Percentiles rank a stretch among this genome's conserved stretches.
These are phyloP conservation scores for Brachypodius melanocephalos DNA, from an alignment of 2,113 vertebrate genomes.

Conservation along the genomic window DNA sequence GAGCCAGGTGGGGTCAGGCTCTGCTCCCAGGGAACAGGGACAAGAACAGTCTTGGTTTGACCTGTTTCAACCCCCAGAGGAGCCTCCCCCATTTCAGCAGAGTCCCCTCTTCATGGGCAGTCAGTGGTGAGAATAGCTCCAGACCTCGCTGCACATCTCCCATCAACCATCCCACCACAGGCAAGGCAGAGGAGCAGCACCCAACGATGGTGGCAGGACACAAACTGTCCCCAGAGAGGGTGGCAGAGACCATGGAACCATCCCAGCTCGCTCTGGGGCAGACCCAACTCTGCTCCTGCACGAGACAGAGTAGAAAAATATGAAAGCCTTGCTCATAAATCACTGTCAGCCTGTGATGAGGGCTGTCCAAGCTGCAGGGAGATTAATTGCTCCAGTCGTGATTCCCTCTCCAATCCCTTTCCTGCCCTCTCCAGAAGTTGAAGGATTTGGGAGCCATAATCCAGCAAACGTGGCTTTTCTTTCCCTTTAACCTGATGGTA, in stretches of 20 bases:
- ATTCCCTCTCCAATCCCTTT: not conserved
- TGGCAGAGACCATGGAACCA: rapidly evolving
- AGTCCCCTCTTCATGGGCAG: rapidly evolving
- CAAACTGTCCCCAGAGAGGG: not conserved
- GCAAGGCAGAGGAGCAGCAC: not conserved
- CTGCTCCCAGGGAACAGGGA: not conserved
- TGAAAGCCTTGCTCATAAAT: not conserved
- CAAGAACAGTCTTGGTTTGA: rapidly evolving
- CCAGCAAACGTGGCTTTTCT: slow-evolving; percentile 34
- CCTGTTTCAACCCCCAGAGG: not conserved
- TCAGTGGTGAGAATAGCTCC: not conserved
- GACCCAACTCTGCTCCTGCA: not conserved
- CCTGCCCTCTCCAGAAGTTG: not conserved
- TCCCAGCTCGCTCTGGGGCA: not conserved
- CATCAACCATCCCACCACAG: not conserved
- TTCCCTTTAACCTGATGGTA: not conserved
- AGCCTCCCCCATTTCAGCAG: not conserved
- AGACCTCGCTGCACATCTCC: not conserved
- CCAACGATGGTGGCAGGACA: rapidly evolving
- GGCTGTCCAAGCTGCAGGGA: not conserved
- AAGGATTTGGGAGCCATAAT: slow-evolving; percentile 32
- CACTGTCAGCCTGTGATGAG: not conserved
- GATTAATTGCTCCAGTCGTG: not conserved
- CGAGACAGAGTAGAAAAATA: not conserved
- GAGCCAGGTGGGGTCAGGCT: too few species aligned